Evolutionary conservation across 2,113 vertebrate genomes (phyloP).

Genomic region (Larimichthys crocea): DNA sequence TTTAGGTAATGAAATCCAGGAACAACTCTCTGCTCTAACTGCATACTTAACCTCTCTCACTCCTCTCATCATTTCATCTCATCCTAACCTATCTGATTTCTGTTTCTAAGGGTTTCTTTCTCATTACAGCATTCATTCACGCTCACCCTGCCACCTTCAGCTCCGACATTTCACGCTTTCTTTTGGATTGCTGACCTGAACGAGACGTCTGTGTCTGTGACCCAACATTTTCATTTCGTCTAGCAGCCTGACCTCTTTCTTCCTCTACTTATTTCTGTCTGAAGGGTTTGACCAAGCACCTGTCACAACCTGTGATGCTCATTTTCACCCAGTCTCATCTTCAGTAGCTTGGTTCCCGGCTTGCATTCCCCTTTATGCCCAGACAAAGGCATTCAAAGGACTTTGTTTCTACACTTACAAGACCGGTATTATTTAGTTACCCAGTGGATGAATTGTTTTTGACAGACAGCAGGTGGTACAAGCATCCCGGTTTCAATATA

Average conservation of each 20-base stretch:
- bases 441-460: slow-evolving; percentile 1
- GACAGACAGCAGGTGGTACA: slow-evolving; percentile 10
- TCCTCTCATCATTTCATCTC: slow-evolving; percentile 19
- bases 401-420: neutral
- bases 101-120: slow-evolving; percentile 24
- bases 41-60: neutral
- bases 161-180: slow-evolving; percentile 22
- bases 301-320: slow-evolving; percentile 29
- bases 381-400: slow-evolving; percentile 10
- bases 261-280: neutral
- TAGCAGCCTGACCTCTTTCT: neutral
- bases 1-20: slow-evolving; percentile 14
- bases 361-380: slow-evolving; percentile 3
- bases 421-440: slow-evolving; percentile 8
- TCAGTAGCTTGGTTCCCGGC: neutral
- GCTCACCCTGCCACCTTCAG: slow-evolving; percentile 2
- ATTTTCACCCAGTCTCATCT: slow-evolving; percentile 35
- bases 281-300: slow-evolving; percentile 2
- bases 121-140: slow-evolving; percentile 26
- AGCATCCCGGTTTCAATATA: neutral
- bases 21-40: neutral
- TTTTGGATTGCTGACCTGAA: slow-evolving; percentile 11
- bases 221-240: slow-evolving; percentile 16
- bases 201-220: slow-evolving; percentile 1
- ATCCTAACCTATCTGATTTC: slow-evolving; percentile 1